Conservation (phyloP, 1,140 invertebrate genomes). For the Melitaea cinxia region DNA sequence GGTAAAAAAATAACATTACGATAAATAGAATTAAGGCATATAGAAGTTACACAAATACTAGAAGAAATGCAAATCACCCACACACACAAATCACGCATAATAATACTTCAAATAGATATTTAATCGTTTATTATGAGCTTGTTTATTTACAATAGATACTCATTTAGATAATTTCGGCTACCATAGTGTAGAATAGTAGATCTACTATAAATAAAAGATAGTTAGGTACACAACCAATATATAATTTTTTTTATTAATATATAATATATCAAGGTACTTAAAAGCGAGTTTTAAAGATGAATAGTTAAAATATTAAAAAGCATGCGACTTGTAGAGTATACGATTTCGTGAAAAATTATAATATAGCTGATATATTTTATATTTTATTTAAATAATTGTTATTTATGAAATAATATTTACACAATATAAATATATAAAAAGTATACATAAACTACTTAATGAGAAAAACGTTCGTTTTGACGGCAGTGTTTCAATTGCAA, state of each 20-base stretch:
- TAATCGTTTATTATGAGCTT: conserved; percentile 72
- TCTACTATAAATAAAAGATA: conserved; percentile 60
- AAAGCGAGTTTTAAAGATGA: conserved; percentile 44
- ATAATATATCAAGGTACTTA: conserved; percentile 37
- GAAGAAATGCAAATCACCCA: background rate
- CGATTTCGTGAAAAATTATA: conserved; percentile 4
- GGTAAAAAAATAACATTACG: too few relatives aligned
- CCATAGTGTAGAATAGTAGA: conserved; percentile 44
- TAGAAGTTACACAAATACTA: background rate
- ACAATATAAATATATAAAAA: conserved; percentile 50
- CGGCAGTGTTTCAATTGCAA: conserved; percentile 45
- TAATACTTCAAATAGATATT: conserved; percentile 50
- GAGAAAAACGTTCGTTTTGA: conserved; percentile 39
- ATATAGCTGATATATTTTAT: conserved; percentile 23
- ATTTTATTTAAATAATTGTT: conserved; percentile 15
- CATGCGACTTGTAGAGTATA: conserved; percentile 25
- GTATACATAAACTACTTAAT: conserved; percentile 18
- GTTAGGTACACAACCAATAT: conserved; percentile 57
- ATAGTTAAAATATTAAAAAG: conserved; percentile 34
- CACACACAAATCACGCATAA: conserved; percentile 1
- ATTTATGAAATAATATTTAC: conserved; percentile 32
- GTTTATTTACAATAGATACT: conserved; percentile 68
- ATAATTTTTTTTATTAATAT: conserved; percentile 40
- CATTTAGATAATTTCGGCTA: conserved; percentile 41
- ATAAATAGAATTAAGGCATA: too few relatives aligned